phyloP scores from a whole-genome alignment of 2,113 vertebrate species.

The Catharus minimus region DNA sequence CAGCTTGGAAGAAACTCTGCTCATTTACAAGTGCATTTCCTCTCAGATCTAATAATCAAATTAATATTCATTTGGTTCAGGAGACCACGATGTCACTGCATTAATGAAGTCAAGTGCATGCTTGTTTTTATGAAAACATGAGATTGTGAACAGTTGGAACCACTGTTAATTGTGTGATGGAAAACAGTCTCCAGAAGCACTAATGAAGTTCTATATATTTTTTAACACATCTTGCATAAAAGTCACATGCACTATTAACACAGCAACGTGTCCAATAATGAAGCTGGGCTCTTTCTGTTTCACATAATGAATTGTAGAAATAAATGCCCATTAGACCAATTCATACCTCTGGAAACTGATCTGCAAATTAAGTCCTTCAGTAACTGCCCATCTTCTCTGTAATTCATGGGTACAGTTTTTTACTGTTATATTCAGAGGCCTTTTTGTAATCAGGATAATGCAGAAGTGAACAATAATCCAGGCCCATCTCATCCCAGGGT shows the following conservation, averaged over 20 bases:
- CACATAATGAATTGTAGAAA: not conserved
- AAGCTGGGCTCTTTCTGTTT: not conserved
- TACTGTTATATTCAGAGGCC: not conserved
- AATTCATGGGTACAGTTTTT: not conserved
- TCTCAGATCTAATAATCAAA: not conserved
- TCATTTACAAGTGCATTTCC: not conserved
- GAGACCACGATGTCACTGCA: not conserved
- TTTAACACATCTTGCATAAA: not conserved
- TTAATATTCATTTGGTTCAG: not conserved
- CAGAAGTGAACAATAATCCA: not conserved
- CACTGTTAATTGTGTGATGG: not conserved
- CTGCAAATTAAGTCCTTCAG: not conserved
- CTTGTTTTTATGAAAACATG: not conserved
- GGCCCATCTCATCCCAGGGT: not conserved
- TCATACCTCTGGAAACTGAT: not conserved
- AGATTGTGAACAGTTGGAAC: not conserved
- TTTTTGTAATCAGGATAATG: not conserved
- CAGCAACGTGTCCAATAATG: not conserved
- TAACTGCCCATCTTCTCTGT: not conserved
- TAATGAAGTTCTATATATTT: not conserved
- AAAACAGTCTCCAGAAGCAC: not conserved
- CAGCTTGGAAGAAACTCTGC: not conserved
- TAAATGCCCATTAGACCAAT: not conserved
- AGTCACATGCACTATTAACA: not conserved
- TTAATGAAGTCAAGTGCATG: not conserved